Evolutionary conservation across 2,113 vertebrate genomes (phyloP), one percentile per base, ranked within the genome.

Genomic region (Sinocyclocheilus rhinocerous): DNA sequence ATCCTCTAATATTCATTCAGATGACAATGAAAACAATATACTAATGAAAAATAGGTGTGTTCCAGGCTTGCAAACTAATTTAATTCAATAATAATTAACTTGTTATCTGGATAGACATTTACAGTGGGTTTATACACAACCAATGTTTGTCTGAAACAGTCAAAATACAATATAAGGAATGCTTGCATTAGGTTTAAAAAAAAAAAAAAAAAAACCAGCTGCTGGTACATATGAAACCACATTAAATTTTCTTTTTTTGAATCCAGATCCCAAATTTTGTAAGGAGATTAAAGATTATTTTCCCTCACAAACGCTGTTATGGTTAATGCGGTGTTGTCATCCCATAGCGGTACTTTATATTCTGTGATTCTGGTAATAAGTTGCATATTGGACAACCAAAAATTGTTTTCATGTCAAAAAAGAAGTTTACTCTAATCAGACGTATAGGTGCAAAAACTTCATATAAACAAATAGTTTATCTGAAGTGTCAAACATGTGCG

Each of bases 101-200:
- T 72, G 69, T 42, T 73, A n/a, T 73, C 20, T 12, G 69, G 20
- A 33, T 36, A 76, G 59, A 59, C 50, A 57, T 78, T 20, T 78
- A 39, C 50, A 57, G 20, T 78, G 18, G 45, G 45, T 50, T 59
- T 79, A 57, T 79, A 33, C 59, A 79, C 29, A 79, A 79, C 76
- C 52, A 79, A 12, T 55, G 5, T 55, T 77, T 57, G 16, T 12
- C 20, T 87, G 81, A 89, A 87, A 87, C 89, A 88, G 90, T 94
- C 88, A 63, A 82, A 81, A 73, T 85, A 85, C 88, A 63, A 82
- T 55, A 78, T 85, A 85, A 92, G 94, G 94, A 95, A 95, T 95
- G 94, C 91, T 93, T 92, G 90, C 87, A 88, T 91, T 89, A 85
- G 82, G 78, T 85, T 90, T 86, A 85, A 76, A 88, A 85, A 94